Evolutionary conservation across 2,888 invertebrate genomes (phyloP).

Genomic region (Amiota minor): DNA sequence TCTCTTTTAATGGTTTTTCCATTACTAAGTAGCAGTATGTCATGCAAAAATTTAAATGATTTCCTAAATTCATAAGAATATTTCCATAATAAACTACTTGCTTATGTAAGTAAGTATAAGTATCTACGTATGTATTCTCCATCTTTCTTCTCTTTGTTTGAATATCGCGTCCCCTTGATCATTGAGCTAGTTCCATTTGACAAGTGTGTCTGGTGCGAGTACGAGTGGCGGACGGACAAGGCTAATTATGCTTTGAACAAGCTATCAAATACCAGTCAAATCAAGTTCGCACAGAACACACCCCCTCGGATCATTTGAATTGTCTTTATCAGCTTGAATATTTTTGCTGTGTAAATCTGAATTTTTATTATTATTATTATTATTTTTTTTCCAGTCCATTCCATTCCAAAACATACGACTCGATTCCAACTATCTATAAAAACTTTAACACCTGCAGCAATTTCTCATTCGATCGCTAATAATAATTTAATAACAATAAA

Average conservation of each 20-base stretch:
- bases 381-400: background rate
- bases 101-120: too few relatives aligned
- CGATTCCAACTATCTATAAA: background rate
- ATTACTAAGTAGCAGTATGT: too few relatives aligned
- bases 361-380: background rate
- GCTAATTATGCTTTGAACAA: constrained; percentile 12
- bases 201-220: background rate
- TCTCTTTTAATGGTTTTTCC: too few relatives aligned
- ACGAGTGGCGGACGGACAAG: background rate
- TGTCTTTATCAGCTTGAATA: background rate
- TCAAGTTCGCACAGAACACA: background rate
- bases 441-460: constrained; percentile 13
- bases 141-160: too few relatives aligned
- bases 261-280: background rate
- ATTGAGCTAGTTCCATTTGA: constrained; percentile 11
- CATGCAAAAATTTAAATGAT: background rate
- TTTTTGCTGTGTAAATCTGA: constrained; percentile 13
- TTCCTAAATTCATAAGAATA: constrained; percentile 4
- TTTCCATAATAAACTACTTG: too few relatives aligned
- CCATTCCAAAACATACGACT: background rate
- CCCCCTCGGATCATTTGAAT: background rate
- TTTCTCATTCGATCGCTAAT: background rate
- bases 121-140: too few relatives aligned
- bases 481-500: too few relatives aligned
- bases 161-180: too few relatives aligned